Evolutionary conservation across 2,113 vertebrate genomes (phyloP), one percentile per base, ranked within the genome.

Genomic region (Egretta garzetta): DNA sequence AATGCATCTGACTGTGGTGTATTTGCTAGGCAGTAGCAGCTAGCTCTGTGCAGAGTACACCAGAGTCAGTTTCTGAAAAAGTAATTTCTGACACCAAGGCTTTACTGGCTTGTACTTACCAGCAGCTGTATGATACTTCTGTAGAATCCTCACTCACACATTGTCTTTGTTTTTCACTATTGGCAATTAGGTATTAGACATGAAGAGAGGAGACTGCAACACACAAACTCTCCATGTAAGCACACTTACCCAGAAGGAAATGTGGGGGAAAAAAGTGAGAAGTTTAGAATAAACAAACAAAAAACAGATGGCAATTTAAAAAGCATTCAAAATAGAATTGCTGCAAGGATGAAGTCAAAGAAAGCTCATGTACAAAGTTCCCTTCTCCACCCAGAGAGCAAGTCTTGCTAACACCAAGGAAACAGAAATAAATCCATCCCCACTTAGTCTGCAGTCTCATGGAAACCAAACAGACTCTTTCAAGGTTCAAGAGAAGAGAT

Each of bases 261-360:
- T 1, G 4, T 0, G 4, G 6, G 12, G 1, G 1, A 1, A 6
- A 33, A 33, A 62, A 67, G 23, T 15, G 47, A 90, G n/a, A 79
- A 13, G 21, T 58, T 80, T 79, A 39, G 91, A 84, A 77, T 22
- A 88, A 91, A 82, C 50, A 85, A 94, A 79, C 18, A 77, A 37
- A 88, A 74, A 58, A 1, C 37, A 96, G 62, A 72, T 41, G 35
- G 68, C 39, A 76, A 92, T 27, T 81, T 4, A 47, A 72, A 70
- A 81, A 87, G 10, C 24, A 33, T 77, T 95, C 19, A 62, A 74
- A 88, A 53, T 10, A n/a, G 50, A 73, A 55, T 4, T 91, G 14
- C 45, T 76, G 23, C 43, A 76, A 68, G 32, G 26, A 39, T 45
- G 21, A 86, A 86, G 23, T 56, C 26, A 83, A 83, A 71, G 27